Evolutionary conservation across 64 coral and sea anemone genomes (phyloP).

Genomic region (Actinia equina): DNA sequence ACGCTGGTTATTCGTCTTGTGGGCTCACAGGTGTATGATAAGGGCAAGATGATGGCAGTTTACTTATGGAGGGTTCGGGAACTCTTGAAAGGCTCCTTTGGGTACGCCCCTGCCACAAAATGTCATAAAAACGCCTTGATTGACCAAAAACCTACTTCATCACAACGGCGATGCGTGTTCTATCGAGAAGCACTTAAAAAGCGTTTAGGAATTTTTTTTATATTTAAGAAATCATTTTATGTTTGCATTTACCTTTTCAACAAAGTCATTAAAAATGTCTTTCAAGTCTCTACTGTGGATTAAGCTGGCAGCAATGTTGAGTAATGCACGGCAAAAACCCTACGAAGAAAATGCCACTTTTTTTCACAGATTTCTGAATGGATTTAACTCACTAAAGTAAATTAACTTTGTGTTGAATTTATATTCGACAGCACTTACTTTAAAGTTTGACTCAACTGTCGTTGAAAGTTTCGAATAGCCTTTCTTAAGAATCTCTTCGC

Average conservation of each 20-base stretch:
- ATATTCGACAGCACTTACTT: conserved; percentile 45
- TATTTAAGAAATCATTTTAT: neutral
- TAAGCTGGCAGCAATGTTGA: conserved; percentile 77
- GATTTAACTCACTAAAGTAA: too few relatives aligned
- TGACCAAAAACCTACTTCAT: too few relatives aligned
- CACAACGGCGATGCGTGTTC: too few relatives aligned
- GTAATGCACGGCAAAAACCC: conserved; percentile 58
- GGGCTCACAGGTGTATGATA: too few relatives aligned
- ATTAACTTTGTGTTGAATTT: neutral
- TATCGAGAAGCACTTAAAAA: too few relatives aligned
- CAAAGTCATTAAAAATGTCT: conserved; percentile 85
- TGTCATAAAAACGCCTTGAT: too few relatives aligned
- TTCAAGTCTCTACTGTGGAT: conserved; percentile 89
- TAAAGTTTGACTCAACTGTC: conserved; percentile 71
- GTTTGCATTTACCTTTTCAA: conserved; percentile 74
- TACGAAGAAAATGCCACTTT: conserved; percentile 1
- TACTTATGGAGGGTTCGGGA: too few relatives aligned
- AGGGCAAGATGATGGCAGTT: too few relatives aligned
- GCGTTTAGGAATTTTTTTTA: too few relatives aligned
- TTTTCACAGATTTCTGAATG: neutral
- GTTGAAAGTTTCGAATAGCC: conserved; percentile 55
- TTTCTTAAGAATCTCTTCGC: conserved; percentile 37
- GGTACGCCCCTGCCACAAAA: too few relatives aligned
- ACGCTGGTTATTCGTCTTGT: too few relatives aligned
- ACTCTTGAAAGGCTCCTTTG: too few relatives aligned